These are phyloP conservation scores for Ecliptopera silaceata DNA, from an alignment of 2,888 invertebrate species.

Conservation along the genomic window DNA sequence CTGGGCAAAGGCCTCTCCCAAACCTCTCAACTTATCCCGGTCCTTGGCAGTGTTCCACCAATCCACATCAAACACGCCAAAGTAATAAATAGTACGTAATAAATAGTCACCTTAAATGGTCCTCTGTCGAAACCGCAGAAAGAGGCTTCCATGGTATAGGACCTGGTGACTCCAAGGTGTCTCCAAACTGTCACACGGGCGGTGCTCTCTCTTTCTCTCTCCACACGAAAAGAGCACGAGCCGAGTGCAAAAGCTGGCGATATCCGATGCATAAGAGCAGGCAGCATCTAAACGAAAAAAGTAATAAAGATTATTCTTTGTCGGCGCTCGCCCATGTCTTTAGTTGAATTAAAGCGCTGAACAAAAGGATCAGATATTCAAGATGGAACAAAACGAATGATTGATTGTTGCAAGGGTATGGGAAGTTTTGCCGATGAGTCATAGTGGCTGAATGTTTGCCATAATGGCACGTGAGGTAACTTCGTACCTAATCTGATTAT, in stretches of 20 bases:
- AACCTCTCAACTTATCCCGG: too few relatives aligned
- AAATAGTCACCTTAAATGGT: slow-evolving; percentile 82
- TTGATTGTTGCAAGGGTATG: slow-evolving; percentile 25
- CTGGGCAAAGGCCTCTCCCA: too few relatives aligned
- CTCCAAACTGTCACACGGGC: slow-evolving; percentile 94
- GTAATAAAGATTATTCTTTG: slow-evolving; percentile 8
- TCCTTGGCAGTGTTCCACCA: too few relatives aligned
- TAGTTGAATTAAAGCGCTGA: slow-evolving; percentile 20
- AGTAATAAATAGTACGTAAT: too few relatives aligned
- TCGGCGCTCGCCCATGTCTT: slow-evolving; percentile 14
- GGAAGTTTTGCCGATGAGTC: slow-evolving; percentile 26
- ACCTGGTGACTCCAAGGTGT: slow-evolving; percentile 88
- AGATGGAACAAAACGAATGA: slow-evolving; percentile 24
- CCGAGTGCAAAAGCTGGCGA: slow-evolving; percentile 88
- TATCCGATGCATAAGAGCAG: slow-evolving; percentile 87
- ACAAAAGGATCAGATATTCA: slow-evolving; percentile 26
- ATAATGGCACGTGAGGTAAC: slow-evolving; percentile 5
- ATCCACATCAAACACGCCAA: too few relatives aligned
- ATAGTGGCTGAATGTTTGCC: slow-evolving; percentile 9
- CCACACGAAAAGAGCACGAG: slow-evolving; percentile 90
- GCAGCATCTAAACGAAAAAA: slow-evolving; percentile 83
- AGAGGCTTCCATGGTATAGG: slow-evolving; percentile 93
- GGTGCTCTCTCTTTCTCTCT: slow-evolving; percentile 90
- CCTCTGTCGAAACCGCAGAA: slow-evolving; percentile 93
- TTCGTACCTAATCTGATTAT: background rate